phyloP scores from a whole-genome alignment of 1,140 invertebrate genomes.

The Nebria ingens region DNA sequence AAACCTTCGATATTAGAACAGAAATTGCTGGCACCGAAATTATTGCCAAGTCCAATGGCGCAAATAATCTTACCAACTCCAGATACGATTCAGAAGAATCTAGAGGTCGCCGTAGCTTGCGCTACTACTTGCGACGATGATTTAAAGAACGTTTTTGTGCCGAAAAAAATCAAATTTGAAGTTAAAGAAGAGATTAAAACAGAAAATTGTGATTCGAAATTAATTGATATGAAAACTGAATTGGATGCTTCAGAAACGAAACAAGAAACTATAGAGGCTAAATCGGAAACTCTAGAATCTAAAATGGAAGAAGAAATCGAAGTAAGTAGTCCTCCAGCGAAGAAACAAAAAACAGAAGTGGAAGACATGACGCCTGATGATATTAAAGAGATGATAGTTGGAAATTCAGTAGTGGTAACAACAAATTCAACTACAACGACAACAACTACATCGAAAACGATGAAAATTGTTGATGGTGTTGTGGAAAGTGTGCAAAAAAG shows the following conservation, averaged over 20 bases:
- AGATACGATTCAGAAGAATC: constrained; percentile 42
- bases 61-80: background rate
- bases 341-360: constrained; percentile 23
- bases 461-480: constrained; percentile 33
- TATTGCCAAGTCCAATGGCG: constrained; percentile 14
- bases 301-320: constrained; percentile 10
- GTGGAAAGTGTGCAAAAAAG: constrained; percentile 33
- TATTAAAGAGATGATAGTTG: constrained; percentile 15
- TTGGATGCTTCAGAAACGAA: constrained; percentile 31
- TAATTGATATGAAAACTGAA: constrained; percentile 38
- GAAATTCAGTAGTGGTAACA: constrained; percentile 28
- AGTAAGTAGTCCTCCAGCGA: constrained; percentile 15
- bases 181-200: constrained; percentile 36
- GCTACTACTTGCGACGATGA: constrained; percentile 43
- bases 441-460: constrained; percentile 30
- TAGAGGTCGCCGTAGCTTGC: constrained; percentile 45
- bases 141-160: constrained; percentile 34
- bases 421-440: constrained; percentile 37
- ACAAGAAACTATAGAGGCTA: constrained; percentile 34
- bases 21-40: constrained; percentile 35
- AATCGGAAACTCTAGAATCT: constrained; percentile 24
- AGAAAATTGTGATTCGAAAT: constrained; percentile 38
- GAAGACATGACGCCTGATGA: constrained; percentile 12
- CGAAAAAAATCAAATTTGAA: constrained; percentile 20
- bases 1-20: constrained; percentile 41